Evolutionary conservation across 1,140 invertebrate genomes (phyloP).

Genomic region (Pteromalus puparum): DNA sequence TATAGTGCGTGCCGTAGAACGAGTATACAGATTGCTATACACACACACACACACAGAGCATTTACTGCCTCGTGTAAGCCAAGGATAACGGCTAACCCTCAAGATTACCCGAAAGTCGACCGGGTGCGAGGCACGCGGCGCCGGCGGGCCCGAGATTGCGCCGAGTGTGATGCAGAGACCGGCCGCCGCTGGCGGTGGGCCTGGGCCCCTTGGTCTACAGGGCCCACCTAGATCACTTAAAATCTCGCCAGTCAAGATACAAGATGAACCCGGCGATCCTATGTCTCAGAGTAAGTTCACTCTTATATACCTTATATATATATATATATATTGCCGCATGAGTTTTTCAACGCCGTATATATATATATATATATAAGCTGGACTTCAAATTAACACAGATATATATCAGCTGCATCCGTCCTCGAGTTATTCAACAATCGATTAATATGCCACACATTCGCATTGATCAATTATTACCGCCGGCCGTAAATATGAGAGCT

Average conservation of each 20-base stretch:
- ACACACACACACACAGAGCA: no score
- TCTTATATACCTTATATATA: no score
- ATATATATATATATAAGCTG: no score
- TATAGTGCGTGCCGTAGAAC: no score
- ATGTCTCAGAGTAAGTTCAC: constrained; percentile 77
- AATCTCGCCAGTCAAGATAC: constrained; percentile 78
- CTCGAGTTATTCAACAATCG: not conserved
- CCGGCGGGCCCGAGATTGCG: constrained; percentile 63
- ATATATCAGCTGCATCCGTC: no score
- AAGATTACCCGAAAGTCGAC: constrained; percentile 49
- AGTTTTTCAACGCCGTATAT: no score
- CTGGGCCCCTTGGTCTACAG: constrained; percentile 71
- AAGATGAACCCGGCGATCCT: constrained; percentile 75
- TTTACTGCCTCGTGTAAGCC: not conserved
- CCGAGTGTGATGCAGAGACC: constrained; percentile 68
- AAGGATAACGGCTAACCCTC: not conserved
- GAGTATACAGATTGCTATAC: no score
- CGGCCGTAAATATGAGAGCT: no score
- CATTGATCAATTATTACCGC: no score
- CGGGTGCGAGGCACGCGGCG: constrained; percentile 34
- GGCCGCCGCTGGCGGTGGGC: constrained; percentile 62
- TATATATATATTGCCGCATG: no score
- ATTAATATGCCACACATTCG: not conserved
- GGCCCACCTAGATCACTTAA: constrained; percentile 75
- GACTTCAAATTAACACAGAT: no score